Evolutionary conservation across 2,888 invertebrate genomes (phyloP), one percentile per base, ranked within the genome.

Genomic region (Oxytorus armatus): DNA sequence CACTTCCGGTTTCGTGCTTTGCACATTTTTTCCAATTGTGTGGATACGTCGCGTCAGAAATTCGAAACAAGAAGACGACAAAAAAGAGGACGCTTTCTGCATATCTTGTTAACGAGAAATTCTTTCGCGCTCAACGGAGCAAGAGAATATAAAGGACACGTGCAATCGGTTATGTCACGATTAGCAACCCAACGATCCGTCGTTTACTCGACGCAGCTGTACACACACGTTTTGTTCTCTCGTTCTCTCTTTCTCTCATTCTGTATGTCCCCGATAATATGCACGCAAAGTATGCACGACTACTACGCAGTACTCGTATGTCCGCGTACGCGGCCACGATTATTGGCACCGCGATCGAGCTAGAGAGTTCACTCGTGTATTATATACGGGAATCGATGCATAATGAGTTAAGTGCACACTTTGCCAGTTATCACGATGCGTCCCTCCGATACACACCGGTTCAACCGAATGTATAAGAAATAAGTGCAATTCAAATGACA

Each of bases 141-240:
- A 47, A 44, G 44, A 23, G 44, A 23, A 14, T 16, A 25, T 33
- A 42, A 49, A 29, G 10, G 18, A 53, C 42, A 29, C 33, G 69
- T 44, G 76, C 61, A 69, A 61, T 69, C 61, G 68, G 61, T 76
- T 76, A 76, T 76, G 76, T 76, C 76, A 76, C 69, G 42, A 57
- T 69, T 47, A 57, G 68, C 69, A 55, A 53, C 55, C 16, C 63
- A 70, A 63, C 68, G 42, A 68, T 68, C n/a, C 18, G 68, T 53
- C 59, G 39, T 69, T 69, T 55, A 47, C 29, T 44, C 53, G 66
- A 7, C 18, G 49, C 29, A 39, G 25, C 68, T 57, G 42, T 42
- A 61, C 16, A 16, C 10, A 10, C 21, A 8, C 44, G 1, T 3
- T 16, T 16, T 47, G n/a, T 49, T 68, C 68, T 59, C 39, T 61